Evolutionary conservation across 2,113 vertebrate species (phyloP), one percentile per base, ranked within the genome.

Genomic region (Antechinus stuartii): DNA sequence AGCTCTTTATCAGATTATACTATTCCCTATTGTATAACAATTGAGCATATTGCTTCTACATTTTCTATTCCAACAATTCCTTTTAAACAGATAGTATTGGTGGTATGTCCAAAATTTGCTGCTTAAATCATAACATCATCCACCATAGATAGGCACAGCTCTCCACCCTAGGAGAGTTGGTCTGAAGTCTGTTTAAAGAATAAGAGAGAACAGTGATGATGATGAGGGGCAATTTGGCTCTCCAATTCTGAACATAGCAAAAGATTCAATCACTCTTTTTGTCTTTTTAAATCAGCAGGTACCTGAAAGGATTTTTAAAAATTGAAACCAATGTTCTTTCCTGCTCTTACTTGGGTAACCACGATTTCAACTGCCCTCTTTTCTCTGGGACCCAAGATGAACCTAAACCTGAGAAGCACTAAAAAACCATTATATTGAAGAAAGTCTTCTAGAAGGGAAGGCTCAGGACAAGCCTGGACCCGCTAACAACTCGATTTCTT

Each of bases 251-350:
- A 26, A 47, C 54, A 7, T 47, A 90, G 92, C 56, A 84, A 42
- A 84, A 92, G 42, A 25, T 25, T 76, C 91, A 46, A 24, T 30
- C 57, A 84, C 56, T 94, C 68, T 92, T 89, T n/a, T 46, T 35
- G 54, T 6, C 26, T 93, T 96, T 95, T 8, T 53, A 95, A 92
- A 91, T 92, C 91, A 93, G 89, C 89, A 57, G 35, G 55, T 91
- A 12, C 26, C 56, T 53, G 16, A 93, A 93, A 94, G 95, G 26
- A 84, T 84, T 84, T 84, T 84, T 42, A 84, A 42, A n/a, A 84
- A 42, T 23, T 84, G 19, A 76, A 22, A 76, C 14, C 19, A 84
- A 84, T 42, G 16, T 42, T 84, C 68, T 42, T 42, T 84, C 68
- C 42, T 84, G 68, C 35, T 22, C 35, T n/a, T 84, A 84, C n/a